Evolutionary conservation across 2,888 invertebrate species (phyloP).

Genomic region (Nymphalis polychloros): DNA sequence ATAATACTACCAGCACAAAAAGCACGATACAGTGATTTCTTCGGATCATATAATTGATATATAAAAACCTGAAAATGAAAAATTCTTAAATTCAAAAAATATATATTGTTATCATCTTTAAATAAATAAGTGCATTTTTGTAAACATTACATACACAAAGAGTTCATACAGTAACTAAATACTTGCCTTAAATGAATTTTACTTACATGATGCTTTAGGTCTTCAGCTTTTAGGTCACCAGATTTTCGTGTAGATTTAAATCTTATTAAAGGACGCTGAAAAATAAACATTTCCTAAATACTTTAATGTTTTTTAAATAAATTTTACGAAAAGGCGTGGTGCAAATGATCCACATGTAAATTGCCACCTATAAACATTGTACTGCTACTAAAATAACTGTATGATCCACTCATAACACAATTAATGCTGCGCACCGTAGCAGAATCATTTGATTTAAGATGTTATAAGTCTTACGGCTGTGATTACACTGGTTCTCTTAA

Average conservation of each 20-base stretch:
- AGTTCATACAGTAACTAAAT: neutral
- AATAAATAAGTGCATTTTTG: neutral
- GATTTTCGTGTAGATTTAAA: conserved; percentile 19
- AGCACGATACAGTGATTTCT: conserved; percentile 46
- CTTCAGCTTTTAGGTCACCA: conserved; percentile 40
- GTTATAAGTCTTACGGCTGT: no score
- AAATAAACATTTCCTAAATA: neutral
- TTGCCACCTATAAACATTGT: no score
- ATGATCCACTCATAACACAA: no score
- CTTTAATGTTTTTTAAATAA: no score
- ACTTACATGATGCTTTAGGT: conserved; percentile 52
- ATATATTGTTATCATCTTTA: no score
- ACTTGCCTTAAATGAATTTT: neutral
- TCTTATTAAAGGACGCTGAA: conserved; percentile 30
- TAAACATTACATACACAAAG: neutral
- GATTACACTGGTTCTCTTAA: no score
- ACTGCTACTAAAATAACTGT: no score
- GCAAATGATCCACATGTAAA: no score
- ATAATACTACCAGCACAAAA: conserved; percentile 66
- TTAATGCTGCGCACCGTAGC: no score
- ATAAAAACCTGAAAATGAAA: conserved; percentile 52
- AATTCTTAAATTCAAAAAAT: neutral
- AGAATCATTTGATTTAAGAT: no score
- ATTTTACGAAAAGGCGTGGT: no score
- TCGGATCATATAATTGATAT: conserved; percentile 40